These are phyloP conservation scores for Arothron firmamentum DNA, from an alignment of 2,113 vertebrate genomes.

Conservation along the genomic window DNA sequence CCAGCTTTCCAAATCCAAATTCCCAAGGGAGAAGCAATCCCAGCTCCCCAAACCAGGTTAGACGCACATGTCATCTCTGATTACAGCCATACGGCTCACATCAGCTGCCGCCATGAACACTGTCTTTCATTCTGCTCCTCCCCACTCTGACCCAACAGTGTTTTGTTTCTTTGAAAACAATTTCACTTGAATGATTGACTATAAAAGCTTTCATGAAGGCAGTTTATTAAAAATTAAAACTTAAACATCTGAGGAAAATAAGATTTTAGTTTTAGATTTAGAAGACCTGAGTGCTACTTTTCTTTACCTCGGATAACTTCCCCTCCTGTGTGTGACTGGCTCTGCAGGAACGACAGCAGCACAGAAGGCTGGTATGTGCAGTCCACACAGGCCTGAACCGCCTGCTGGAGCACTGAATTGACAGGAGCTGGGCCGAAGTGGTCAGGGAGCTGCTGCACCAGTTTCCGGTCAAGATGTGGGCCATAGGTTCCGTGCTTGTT, in stretches of 20 bases:
- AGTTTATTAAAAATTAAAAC: no score
- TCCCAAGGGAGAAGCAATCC: constrained; percentile 66
- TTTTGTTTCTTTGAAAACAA: constrained; percentile 21
- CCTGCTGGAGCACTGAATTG: constrained; percentile 88
- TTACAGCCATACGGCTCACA: constrained; percentile 66
- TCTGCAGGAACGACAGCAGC: constrained; percentile 89
- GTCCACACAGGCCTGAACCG: constrained; percentile 93
- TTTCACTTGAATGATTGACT: constrained; percentile 39
- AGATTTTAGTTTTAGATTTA: no score
- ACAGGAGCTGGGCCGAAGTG: constrained; percentile 95
- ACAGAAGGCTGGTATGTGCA: constrained; percentile 86
- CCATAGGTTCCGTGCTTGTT: constrained; percentile 92
- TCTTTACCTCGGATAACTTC: constrained; percentile 89
- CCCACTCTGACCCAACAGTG: constrained; percentile 2
- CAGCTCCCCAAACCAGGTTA: constrained; percentile 75
- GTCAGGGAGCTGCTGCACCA: constrained; percentile 89
- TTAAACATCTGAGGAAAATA: no score
- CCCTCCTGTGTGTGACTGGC: constrained; percentile 89
- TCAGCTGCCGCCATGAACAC: constrained; percentile 58
- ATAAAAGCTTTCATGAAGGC: neutral
- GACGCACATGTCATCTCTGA: constrained; percentile 73
- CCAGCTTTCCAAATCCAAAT: constrained; percentile 28
- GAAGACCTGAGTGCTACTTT: neutral
- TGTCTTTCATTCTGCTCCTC: constrained; percentile 37
- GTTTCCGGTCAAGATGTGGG: constrained; percentile 87